Percentiles rank a stretch among this genome's conserved stretches.
These are phyloP conservation scores for Eidolon helvum DNA, from an alignment of 2,113 vertebrate species.

Conservation along the genomic window DNA sequence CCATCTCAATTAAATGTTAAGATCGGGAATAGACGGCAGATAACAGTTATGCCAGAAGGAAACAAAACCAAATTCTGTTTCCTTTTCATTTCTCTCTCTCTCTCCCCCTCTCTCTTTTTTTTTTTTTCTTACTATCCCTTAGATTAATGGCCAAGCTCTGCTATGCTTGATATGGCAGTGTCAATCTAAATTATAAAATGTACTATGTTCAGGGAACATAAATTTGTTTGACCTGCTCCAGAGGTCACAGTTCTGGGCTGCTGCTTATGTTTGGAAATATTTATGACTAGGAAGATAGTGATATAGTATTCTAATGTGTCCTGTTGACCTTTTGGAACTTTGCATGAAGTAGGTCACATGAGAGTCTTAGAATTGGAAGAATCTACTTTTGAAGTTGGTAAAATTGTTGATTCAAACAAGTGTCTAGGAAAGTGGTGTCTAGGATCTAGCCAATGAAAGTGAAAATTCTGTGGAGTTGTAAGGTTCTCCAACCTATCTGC, in stretches of 20 bases:
- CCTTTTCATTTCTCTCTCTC: neutral
- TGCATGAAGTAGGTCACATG: neutral
- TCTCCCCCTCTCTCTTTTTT: neutral
- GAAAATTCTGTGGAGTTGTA: neutral
- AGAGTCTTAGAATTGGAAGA: neutral
- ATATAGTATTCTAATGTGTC: neutral
- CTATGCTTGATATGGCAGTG: neutral
- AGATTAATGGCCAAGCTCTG: neutral
- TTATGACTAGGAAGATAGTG: neutral
- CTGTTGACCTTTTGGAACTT: neutral
- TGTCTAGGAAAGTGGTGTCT: neutral
- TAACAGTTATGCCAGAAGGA: neutral
- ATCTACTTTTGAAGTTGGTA: neutral
- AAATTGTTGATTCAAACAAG: neutral
- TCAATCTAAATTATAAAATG: neutral
- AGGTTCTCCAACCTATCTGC: neutral
- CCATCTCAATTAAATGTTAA: neutral
- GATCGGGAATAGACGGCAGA: neutral
- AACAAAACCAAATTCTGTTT: neutral
- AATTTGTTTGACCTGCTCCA: neutral
- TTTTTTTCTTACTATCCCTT: neutral
- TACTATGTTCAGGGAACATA: neutral
- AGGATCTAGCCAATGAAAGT: neutral
- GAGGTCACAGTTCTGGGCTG: neutral
- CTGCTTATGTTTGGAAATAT: neutral